Evolutionary conservation across 2,797 vertebrate species (phyloP).

Genomic region (Discoglossus pictus): DNA sequence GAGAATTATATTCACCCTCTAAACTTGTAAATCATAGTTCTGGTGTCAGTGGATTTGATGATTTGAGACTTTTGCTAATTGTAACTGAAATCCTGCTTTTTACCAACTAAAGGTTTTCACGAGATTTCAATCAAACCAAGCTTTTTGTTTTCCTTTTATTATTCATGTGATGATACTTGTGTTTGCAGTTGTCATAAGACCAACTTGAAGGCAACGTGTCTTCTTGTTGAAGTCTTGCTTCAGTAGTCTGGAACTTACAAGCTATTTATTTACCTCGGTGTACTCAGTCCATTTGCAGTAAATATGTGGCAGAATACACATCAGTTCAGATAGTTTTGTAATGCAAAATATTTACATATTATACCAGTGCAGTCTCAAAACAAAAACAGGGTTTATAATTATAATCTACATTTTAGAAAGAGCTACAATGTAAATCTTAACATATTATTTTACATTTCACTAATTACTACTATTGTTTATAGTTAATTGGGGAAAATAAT

Average conservation of each 20-base stretch:
- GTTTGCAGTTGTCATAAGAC: conserved; percentile 63
- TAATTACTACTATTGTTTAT: no score
- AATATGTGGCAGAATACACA: conserved; percentile 40
- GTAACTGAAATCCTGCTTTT: conserved; percentile 50
- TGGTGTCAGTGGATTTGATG: conserved; percentile 3
- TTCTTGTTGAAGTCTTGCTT: conserved; percentile 64
- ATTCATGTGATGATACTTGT: conserved; percentile 52
- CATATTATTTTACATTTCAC: no score
- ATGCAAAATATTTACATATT: conserved; percentile 17
- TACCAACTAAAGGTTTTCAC: conserved; percentile 20
- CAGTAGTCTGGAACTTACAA: conserved; percentile 62
- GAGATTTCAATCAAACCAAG: conserved; percentile 32
- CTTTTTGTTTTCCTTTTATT: conserved; percentile 15
- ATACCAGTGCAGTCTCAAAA: conserved; percentile 8
- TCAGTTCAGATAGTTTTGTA: conserved; percentile 48
- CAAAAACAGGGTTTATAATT: neutral
- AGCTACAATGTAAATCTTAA: no score
- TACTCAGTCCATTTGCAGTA: conserved; percentile 47
- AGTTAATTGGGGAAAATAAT: no score
- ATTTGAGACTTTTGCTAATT: neutral
- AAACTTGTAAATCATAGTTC: conserved; percentile 3
- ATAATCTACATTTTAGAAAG: conserved; percentile 29
- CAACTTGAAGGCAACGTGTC: conserved; percentile 60
- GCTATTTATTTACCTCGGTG: conserved; percentile 58
- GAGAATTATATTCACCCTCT: no score